Base-by-base conservation (phyloP, 2,113 vertebrate genomes). In the Maccullochella peelii region DNA sequence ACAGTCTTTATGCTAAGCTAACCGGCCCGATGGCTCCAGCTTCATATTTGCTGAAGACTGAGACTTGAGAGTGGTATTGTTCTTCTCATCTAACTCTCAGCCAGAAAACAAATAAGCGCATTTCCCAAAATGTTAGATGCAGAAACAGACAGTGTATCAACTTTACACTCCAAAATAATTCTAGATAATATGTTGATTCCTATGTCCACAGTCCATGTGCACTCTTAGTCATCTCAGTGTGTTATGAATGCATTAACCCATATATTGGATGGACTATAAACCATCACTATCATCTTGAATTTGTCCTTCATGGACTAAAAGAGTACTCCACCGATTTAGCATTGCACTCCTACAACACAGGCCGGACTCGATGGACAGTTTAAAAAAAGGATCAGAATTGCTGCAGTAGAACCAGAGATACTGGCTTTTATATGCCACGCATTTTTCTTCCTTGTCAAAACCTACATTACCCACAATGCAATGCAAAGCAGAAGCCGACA, bases 171-270 rank as follows among this genome's bases (percentile, higher is more conserved):
- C 9, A 15, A 1, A 27, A 42, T 0, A 9, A 7, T 23, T 69
- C 15, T 30, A 57, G 7, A 57, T 27, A 40, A 38, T 1, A 16
- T 38, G 14, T 25, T 65, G 33, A 76, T 25, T 40, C 5, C 0
- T 12, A 2, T 6, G 23, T 66, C 23, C 50, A n/a, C 12, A 36
- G 36, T 38, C 6, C 1, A n/a, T 74, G 27, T 20, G 9, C 59
- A 47, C 23, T 23, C 5, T 71, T 61, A 72, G 47, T 36, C 49
- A 23, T 47, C 63, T 44, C 30, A 23, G 58, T 66, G 57, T 33
- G 16, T 75, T 66, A 55, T 76, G 61, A 72, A 66, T 42, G 58
- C 57, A 59, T 54, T 86, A 50, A 75, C 15, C 38, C 33, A 42
- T 52, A 47, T 62, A 59, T 38, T 15, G 14, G 7, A 68, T n/a